Base-by-base conservation (phyloP, 2,888 invertebrate species). In the Caenorhabditis sinica region DNA sequence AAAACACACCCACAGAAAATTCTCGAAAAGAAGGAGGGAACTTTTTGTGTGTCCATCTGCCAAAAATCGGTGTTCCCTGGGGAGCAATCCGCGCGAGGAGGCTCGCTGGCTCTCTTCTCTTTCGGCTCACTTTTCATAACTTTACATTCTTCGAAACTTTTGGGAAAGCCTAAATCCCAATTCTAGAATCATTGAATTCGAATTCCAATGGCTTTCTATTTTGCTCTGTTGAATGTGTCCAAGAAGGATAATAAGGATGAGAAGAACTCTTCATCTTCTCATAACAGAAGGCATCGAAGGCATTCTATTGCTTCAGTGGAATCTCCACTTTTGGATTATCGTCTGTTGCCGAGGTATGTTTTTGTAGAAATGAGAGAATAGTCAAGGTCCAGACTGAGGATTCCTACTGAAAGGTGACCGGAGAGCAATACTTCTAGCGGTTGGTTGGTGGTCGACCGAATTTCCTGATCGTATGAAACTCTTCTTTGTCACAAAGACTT, bases 291-390 rank as follows among this genome's bases (percentile, higher is more conserved):
- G 49, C 83, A 83, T 65, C 72, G 84, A 13, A 60, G 88, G 20
- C 88, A 88, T 71, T 86, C 86, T 17, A 88, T 88, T 25, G 88
- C 88, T 23, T 83, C 83, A 8, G 83, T 86, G 25, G 88, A 88
- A 28, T 87, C 87, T 15, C 88, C 88, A 40, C 56, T 88, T 1
- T 36, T 83, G 15, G 85, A 87, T 66, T 87, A 87, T 81, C 53
- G 87, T n/a, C 82, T 87, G 36, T 74, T 87, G 15, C 87, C 87
- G 30, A 82, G 79, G 87, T 87, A 6, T 49, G 66, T 45, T n/a
- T n/a, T 13, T 20, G 28, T 33, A 45, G 33, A 68, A 68, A 30
- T 51, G 33, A 3, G 5, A 11, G 17, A 15, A 63, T 25, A 20
- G 43, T 30, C 8, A 8, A 40, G 40, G n/a, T n/a, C n/a, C n/a